phyloP scores from a whole-genome alignment of 2,888 invertebrate genomes.

The Limnephilus rhombicus region DNA sequence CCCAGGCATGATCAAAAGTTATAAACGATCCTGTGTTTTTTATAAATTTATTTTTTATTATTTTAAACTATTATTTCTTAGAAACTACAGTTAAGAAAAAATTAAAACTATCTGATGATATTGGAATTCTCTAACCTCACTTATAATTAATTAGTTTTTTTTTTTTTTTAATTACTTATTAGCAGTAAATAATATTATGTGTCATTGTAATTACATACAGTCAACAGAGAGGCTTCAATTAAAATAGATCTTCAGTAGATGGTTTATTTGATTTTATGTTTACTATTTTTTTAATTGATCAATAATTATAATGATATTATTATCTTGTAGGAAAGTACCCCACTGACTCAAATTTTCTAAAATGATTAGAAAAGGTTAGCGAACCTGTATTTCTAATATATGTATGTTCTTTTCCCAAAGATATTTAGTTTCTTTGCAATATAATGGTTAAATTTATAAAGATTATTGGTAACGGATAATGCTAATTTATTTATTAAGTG shows the following conservation, averaged over 20 bases:
- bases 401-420: background rate
- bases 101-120: background rate
- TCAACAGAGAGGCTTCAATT: background rate
- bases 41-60: background rate
- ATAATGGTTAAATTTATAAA: background rate
- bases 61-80: background rate
- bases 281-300: background rate
- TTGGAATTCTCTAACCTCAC: background rate
- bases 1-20: background rate
- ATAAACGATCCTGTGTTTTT: background rate
- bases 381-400: background rate
- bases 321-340: background rate
- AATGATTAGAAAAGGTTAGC: background rate
- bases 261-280: background rate
- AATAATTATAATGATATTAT: background rate
- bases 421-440: background rate
- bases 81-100: background rate
- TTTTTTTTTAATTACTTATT: background rate
- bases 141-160: too few relatives aligned
- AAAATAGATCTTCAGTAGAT: background rate
- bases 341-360: background rate
- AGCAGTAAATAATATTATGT: background rate
- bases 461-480: background rate
- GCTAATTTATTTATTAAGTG: background rate
- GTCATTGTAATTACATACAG: background rate